Evolutionary conservation across 2,888 invertebrate species (phyloP).

Genomic region (Aethes cnicana): DNA sequence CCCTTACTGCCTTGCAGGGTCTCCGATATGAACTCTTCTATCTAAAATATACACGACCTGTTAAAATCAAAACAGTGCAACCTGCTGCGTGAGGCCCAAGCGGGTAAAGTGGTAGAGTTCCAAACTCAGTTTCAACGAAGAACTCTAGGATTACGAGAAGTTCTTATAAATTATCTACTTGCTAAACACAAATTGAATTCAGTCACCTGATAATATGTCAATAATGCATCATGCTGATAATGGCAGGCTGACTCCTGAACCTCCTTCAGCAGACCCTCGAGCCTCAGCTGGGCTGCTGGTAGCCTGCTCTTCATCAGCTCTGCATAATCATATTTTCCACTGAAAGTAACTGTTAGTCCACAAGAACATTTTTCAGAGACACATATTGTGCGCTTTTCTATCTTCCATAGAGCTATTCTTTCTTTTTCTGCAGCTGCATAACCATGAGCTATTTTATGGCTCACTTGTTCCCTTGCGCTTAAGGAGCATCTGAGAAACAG

Average conservation of each 20-base stretch:
- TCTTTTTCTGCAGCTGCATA: slow-evolving; percentile 58
- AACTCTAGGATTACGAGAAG: too few relatives aligned
- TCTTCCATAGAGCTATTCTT: slow-evolving; percentile 56
- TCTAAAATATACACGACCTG: slow-evolving; percentile 43
- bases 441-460: slow-evolving; percentile 48
- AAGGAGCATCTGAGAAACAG: slow-evolving; percentile 65
- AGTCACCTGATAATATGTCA: slow-evolving; percentile 66
- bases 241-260: slow-evolving; percentile 70
- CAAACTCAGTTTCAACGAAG: too few relatives aligned
- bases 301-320: slow-evolving; percentile 56
- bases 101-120: too few relatives aligned
- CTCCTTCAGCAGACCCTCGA: slow-evolving; percentile 60
- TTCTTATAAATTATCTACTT: too few relatives aligned
- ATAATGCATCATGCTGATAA: slow-evolving; percentile 63
- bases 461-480: slow-evolving; percentile 62
- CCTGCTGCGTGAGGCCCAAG: too few relatives aligned
- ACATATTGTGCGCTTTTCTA: slow-evolving; percentile 50
- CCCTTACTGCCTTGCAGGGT: slow-evolving; percentile 49
- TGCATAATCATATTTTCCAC: slow-evolving; percentile 58
- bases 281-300: slow-evolving; percentile 57
- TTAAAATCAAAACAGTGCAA: too few relatives aligned
- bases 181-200: neutral
- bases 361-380: slow-evolving; percentile 54
- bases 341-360: slow-evolving; percentile 49
- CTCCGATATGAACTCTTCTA: slow-evolving; percentile 65